Evolutionary conservation across 2,888 invertebrate species (phyloP), one percentile per base, ranked within the genome.

Genomic region (Vanessa cardui): DNA sequence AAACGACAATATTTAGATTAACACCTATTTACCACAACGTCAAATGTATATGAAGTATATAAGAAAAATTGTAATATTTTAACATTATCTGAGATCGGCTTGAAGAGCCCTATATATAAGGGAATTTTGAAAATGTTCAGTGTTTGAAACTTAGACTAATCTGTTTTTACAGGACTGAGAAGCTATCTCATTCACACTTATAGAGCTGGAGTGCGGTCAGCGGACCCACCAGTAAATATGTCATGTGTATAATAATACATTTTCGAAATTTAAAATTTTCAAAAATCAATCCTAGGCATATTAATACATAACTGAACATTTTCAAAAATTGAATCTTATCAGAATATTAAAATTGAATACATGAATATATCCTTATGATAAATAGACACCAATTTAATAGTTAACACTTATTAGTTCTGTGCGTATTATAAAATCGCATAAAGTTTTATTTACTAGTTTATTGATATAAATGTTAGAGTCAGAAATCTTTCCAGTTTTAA

Each of bases 321-420:
- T 56, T 56, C 39, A 56, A 39, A 12, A 56, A 39, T 39, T 56
- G 18, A 20, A 12, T 18, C 18, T 8, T 56, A 56, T 56, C 39
- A n/a, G 56, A 39, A 39, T 56, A 56, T 39, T 4, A 39, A 56
- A 18, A 56, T 39, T 16, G 18, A 18, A 8, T 56, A 39, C 15
- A 54, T 26, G n/a, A 56, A 56, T 56, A 56, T 33, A 56, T 18
- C 18, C 18, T 9, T 39, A 56, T 15, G 56, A 56, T 56, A 56
- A 56, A 56, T 56, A 56, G 56, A 56, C 56, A 56, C 56, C 56
- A 12, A 56, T 56, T 39, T 56, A 39, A 18, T 56, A 56, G 39
- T 56, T 56, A 56, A 39, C 33, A 39, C 33, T 20, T 39, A 39
- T 56, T 39, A 39, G 39, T 39, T 47, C 56, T 56, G 56, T 56